Evolutionary conservation across 2,888 invertebrate species (phyloP), one percentile per base, ranked within the genome.

Genomic region (Diadromus collaris): DNA sequence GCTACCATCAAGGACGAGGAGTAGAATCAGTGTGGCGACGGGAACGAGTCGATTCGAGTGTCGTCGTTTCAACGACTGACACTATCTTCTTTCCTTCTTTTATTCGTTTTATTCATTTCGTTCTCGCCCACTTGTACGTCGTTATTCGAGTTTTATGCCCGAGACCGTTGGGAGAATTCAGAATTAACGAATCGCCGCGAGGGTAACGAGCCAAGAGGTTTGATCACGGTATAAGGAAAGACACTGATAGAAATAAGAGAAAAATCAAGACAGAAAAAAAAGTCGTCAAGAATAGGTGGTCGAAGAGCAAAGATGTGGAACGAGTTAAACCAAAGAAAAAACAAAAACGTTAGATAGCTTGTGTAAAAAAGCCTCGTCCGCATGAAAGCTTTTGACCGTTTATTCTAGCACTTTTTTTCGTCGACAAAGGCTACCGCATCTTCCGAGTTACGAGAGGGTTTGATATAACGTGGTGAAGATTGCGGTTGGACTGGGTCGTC

Each of bases 31-130:
- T 48, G 46, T 34, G 60, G 58, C 73, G 71, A 83, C 78, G 51
- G 73, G 76, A 71, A 51, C 68, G 60, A 71, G 60, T 81, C 77
- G 83, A 85, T 81, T 85, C 79, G 76, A 77, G 77, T 75, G 74
- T 69, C 79, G 77, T 79, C 84, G 67, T 80, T 83, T 68, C 82
- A 68, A 67, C 78, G 81, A 79, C 78, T 65, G 83, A 81, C 82
- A 68, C 82, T 79, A 68, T 68, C 81, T 48, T 60, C 32, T 46
- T 72, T 67, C 10, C 21, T 32, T 46, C 32, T 34, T 29, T 70
- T 48, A 34, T 32, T 56, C 29, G 10, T 65, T 64, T 58, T 44
- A 32, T 19, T n/a, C 46, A 21, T 19, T 60, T 38, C 13, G 16
- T 32, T 24, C 63, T 16, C n/a, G 6, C 56, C 54, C 32, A 58